These are phyloP conservation scores for Pseudococcus viburni DNA, from an alignment of 2,888 invertebrate genomes.

Conservation along the genomic window DNA sequence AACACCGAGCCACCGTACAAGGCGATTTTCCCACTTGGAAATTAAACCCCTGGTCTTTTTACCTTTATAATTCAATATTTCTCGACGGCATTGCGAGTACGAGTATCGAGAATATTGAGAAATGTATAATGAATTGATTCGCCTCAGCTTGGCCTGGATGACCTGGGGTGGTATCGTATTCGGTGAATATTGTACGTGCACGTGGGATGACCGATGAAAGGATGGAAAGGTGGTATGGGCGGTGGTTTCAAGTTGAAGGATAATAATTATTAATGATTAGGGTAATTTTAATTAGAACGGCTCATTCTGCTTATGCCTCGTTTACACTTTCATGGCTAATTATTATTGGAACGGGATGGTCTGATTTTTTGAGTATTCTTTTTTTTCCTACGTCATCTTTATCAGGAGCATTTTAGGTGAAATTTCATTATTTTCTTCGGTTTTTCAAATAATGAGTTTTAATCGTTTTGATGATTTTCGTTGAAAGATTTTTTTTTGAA, in stretches of 20 bases:
- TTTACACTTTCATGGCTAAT: not conserved
- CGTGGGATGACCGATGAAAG: not conserved
- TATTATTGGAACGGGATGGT: not conserved
- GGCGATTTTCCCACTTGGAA: not conserved
- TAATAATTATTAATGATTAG: constrained; percentile 13
- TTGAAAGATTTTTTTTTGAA: no score
- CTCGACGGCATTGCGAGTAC: not conserved
- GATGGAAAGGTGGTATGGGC: not conserved
- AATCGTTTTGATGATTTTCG: no score
- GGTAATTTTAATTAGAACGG: constrained; percentile 4
- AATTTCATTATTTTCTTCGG: no score
- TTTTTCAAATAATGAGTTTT: no score
- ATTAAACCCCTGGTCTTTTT: not conserved
- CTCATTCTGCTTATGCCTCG: not conserved
- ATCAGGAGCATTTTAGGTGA: no score
- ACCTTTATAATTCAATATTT: not conserved
- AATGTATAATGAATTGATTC: constrained; percentile 3
- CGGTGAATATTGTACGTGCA: not conserved
- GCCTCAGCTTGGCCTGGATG: not conserved
- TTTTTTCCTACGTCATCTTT: no score
- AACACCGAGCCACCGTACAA: no score
- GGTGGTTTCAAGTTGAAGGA: not conserved
- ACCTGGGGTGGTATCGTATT: not conserved
- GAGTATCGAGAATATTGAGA: not conserved
- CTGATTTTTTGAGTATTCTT: not conserved